A percentile compares a stretch with the other conserved stretches of the same genome.
Conservation (phyloP, 1,140 invertebrate species). For the Conus betulinus region DNA sequence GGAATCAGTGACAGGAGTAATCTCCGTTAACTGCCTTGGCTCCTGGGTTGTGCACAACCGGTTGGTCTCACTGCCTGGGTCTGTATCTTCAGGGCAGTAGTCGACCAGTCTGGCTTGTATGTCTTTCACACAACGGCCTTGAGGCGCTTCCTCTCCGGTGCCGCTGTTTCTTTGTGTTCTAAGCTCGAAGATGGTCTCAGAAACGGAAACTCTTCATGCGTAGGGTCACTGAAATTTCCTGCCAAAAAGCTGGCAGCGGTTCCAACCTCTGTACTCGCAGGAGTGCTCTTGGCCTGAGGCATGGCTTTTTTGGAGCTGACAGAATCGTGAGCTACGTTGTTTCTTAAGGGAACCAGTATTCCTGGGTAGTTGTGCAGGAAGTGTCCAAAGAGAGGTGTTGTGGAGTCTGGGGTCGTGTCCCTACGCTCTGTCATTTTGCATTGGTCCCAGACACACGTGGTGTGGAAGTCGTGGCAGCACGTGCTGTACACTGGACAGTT, state of each 20-base stretch:
- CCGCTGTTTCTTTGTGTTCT: neutral
- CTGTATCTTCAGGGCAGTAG: neutral
- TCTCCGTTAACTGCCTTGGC: neutral
- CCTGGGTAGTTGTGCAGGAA: neutral
- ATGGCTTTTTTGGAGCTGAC: too few species aligned
- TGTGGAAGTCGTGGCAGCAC: neutral
- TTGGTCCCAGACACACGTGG: neutral
- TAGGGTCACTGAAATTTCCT: neutral
- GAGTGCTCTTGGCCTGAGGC: neutral
- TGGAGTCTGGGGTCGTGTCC: neutral
- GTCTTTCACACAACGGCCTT: neutral
- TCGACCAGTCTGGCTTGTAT: neutral
- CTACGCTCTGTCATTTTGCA: neutral
- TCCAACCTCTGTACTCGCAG: neutral
- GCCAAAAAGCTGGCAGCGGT: neutral
- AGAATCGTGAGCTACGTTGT: too few species aligned
- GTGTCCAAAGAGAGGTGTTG: neutral
- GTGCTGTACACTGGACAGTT: neutral
- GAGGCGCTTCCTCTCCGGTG: neutral
- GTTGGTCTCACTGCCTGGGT: neutral
- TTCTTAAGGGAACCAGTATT: neutral
- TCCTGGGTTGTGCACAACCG: neutral
- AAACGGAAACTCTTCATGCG: neutral
- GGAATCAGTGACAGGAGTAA: neutral
- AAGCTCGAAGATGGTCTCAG: neutral